Percentiles rank a stretch among this genome's conserved stretches.
phyloP scores from a whole-genome alignment of 2,113 vertebrate species.

The Macheiramphus alcinus region DNA sequence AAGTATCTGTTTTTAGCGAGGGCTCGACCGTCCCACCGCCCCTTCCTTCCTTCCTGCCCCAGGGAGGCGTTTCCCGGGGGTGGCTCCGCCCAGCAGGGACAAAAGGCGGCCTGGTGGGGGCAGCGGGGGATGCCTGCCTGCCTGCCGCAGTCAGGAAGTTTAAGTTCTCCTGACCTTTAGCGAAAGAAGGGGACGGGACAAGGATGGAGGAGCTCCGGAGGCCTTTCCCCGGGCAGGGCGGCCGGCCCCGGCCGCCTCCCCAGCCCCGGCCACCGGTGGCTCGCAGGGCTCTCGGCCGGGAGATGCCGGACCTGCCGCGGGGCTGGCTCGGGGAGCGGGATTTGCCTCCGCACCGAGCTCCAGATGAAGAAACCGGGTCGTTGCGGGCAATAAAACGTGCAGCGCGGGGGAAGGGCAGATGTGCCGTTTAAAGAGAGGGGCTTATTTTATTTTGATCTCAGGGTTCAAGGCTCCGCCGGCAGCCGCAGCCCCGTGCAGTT shows the following conservation, averaged over 20 bases:
- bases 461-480: background rate
- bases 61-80: too few species aligned
- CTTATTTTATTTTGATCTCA: background rate
- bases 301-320: background rate
- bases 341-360: background rate
- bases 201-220: background rate
- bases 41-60: too few species aligned
- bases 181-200: background rate
- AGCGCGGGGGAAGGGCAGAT: background rate
- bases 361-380: background rate
- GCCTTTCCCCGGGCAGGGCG: background rate
- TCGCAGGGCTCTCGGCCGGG: background rate
- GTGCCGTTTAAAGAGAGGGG: background rate
- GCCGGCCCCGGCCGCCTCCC: background rate
- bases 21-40: too few species aligned
- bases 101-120: background rate
- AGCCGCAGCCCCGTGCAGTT: background rate
- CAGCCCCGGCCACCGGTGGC: too few species aligned
- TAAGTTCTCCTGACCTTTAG: background rate
- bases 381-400: background rate
- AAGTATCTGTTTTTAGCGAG: too few species aligned
- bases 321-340: background rate
- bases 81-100: constrained; percentile 30
- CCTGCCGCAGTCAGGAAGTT: background rate
- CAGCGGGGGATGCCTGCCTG: background rate